Conservation (phyloP, 2,797 vertebrate genomes). For the Cryptoprocta ferox region DNA sequence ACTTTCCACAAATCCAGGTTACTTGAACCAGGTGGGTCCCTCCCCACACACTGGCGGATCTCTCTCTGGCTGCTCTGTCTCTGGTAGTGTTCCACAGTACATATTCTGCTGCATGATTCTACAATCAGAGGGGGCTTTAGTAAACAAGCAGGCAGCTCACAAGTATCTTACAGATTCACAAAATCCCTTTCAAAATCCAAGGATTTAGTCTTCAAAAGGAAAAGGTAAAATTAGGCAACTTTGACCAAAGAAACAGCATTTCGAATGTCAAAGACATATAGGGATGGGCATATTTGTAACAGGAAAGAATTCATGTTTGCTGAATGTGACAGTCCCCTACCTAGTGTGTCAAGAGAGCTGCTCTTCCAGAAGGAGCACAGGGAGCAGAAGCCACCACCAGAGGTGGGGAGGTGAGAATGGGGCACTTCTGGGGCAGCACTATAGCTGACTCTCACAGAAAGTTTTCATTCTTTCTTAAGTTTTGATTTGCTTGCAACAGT, state of each 20-base stretch:
- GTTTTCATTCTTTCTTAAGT: not conserved
- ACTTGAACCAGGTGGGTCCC: not conserved
- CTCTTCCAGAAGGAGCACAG: not conserved
- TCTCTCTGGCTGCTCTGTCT: not conserved
- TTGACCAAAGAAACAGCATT: not conserved
- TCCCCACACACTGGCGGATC: not conserved
- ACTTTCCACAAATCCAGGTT: not conserved
- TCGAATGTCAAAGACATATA: not conserved
- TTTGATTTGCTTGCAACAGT: not conserved
- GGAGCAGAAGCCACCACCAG: not conserved
- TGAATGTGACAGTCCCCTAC: not conserved
- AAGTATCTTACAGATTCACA: not conserved
- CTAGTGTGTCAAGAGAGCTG: not conserved
- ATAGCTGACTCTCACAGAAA: not conserved
- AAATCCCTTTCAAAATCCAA: not conserved
- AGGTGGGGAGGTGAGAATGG: not conserved
- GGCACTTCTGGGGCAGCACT: fast-evolving
- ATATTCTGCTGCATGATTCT: not conserved
- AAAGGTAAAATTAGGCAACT: not conserved
- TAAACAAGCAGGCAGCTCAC: not conserved
- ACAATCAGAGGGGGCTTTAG: too few species aligned
- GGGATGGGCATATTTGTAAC: not conserved
- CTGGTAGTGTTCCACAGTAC: not conserved
- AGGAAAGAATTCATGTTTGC: not conserved
- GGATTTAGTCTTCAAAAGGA: not conserved